Conservation (phyloP, 2,797 vertebrate genomes). For the Macrochelys suwanniensis region DNA sequence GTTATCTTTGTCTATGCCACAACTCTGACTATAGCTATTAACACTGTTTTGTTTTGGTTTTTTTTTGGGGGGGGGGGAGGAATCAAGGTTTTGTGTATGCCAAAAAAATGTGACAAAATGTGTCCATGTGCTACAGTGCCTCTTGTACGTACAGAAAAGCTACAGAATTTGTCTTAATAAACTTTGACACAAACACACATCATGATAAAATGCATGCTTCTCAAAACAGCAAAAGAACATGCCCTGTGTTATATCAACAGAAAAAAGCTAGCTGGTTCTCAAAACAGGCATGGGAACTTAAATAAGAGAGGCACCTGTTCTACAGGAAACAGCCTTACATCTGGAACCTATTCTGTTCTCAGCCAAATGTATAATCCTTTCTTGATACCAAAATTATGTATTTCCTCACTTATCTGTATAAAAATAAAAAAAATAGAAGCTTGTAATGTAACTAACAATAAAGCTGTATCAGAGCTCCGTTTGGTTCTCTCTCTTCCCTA, state of each 20-base stretch:
- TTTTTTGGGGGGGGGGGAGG: background rate
- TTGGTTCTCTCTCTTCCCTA: rapidly evolving
- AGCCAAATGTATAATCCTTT: constrained; percentile 69
- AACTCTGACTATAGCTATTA: background rate
- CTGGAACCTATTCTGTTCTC: constrained; percentile 51
- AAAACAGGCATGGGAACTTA: constrained; percentile 52
- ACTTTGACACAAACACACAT: background rate
- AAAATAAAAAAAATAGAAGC: constrained; percentile 31
- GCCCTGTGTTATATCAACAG: background rate
- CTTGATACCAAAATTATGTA: constrained; percentile 49
- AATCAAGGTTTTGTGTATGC: background rate
- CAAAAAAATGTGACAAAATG: background rate
- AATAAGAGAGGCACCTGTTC: constrained; percentile 6
- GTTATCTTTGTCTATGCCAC: background rate
- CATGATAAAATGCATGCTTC: background rate
- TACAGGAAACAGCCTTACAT: constrained; percentile 73
- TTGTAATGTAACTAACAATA: constrained; percentile 35
- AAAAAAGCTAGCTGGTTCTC: constrained; percentile 9
- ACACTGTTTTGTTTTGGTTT: no score
- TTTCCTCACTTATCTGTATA: constrained; percentile 72
- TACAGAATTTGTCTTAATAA: background rate
- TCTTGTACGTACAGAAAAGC: background rate
- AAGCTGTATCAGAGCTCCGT: background rate
- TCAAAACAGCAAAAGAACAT: rapidly evolving
- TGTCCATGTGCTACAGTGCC: background rate